A percentile compares a stretch with the other conserved stretches of the same genome.
These are phyloP conservation scores for Amniataba percoides DNA, from an alignment of 2,797 vertebrate species.

Conservation along the genomic window DNA sequence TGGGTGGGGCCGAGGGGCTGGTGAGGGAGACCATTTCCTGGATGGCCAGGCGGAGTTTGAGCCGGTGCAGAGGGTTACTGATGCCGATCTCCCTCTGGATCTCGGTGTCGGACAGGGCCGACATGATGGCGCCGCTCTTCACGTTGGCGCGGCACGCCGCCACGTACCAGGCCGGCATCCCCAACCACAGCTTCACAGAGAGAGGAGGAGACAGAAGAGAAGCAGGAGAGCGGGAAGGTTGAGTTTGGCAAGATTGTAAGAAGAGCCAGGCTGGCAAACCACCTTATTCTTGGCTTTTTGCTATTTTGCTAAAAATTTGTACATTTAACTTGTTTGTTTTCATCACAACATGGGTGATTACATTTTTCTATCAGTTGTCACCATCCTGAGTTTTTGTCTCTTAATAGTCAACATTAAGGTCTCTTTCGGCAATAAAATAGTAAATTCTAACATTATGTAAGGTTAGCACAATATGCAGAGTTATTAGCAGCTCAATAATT, in stretches of 20 bases:
- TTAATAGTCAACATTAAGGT: neutral
- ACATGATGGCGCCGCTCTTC: constrained; percentile 99
- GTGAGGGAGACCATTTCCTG: constrained; percentile 99
- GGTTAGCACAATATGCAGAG: neutral
- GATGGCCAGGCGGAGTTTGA: constrained; percentile 96
- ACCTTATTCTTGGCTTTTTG: too few relatives aligned
- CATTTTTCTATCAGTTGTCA: neutral
- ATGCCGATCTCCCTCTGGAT: constrained; percentile 99
- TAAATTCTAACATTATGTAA: neutral
- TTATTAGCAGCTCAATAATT: constrained; percentile 1
- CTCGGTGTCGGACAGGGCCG: constrained; percentile 96
- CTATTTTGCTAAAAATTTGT: neutral
- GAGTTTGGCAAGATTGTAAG: neutral
- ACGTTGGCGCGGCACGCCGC: constrained; percentile 98
- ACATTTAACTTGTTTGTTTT: too few relatives aligned
- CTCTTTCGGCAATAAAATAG: neutral
- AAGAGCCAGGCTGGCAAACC: neutral
- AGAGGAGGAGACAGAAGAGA: neutral
- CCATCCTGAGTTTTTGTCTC: neutral
- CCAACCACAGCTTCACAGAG: constrained; percentile 92
- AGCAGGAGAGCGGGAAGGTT: neutral
- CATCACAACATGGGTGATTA: neutral
- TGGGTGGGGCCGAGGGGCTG: constrained; percentile 96
- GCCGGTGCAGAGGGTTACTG: constrained; percentile 96
- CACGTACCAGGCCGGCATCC: constrained; percentile 99